Evolutionary conservation across 1,140 invertebrate species (phyloP), one percentile per base, ranked within the genome.

Genomic region (Cyclina sinensis): DNA sequence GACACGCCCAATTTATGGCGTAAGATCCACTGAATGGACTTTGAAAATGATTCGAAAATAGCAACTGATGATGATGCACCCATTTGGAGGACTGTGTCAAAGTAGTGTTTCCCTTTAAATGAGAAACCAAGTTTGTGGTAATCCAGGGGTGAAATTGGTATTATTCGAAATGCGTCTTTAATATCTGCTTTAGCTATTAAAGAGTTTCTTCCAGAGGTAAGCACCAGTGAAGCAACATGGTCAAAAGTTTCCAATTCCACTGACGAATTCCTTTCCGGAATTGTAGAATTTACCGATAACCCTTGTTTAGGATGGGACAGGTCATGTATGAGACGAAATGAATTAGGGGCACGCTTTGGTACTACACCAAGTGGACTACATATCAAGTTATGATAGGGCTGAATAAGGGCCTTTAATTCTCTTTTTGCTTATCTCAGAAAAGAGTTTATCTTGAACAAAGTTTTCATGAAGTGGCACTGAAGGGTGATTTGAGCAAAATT

Each of bases 41-140:
- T 68, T 27, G 65, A 9, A 27, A 68, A 68, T 2, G 65, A 12
- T 30, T 68, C 65, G n/a, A 68, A 68, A 68, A 30, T 68, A 7
- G 1, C 21, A 7, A 68, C 65, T 14, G 65, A 68, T 7, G 4
- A 9, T 2, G 65, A 68, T 12, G 65, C 24, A 68, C 65, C 65
- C 27, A 68, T 68, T 2, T 12, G 65, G 27, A 68, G 35, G 7
- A 68, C 65, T 32, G 32, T 70, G 30, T 89, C 82, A 81, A 48
- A 89, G 30, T 85, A 85, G 37, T 78, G 85, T 12, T 43, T 21
- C 18, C 57, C 11, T 39, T 35, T 11, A 51, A 70, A 70, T 11
- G 24, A 70, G n/a, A 90, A 90, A 37, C 88, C 83, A 5, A 86
- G 51, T 37, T 59, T 37, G 21, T 70, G 51, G n/a, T 81, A 86